A percentile compares a stretch with the other conserved stretches of the same genome.
Evolutionary conservation across 2,797 vertebrate species (phyloP).

Genomic region (Rhodeus uyekii): DNA sequence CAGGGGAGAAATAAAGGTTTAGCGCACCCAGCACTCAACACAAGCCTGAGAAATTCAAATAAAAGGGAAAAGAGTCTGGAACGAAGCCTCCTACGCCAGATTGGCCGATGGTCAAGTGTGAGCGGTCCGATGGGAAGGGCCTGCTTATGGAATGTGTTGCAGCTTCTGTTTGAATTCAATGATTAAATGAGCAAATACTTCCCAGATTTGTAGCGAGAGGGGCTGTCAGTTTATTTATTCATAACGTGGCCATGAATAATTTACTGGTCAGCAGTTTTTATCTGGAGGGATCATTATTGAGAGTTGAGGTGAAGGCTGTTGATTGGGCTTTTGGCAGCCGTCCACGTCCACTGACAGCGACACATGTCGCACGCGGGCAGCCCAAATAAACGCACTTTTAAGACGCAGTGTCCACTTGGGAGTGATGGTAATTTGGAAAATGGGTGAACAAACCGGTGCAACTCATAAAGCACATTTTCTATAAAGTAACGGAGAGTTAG

Average conservation of each 20-base stretch:
- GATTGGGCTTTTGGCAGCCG: slow-evolving; percentile 65
- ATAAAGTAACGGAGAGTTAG: neutral
- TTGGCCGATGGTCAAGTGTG: slow-evolving; percentile 72
- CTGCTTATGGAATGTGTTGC: slow-evolving; percentile 73
- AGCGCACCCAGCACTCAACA: slow-evolving; percentile 55
- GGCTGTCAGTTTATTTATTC: slow-evolving; percentile 78
- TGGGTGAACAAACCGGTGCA: neutral
- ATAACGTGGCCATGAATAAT: slow-evolving; percentile 75
- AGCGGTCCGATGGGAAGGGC: slow-evolving; percentile 64
- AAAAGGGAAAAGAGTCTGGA: slow-evolving; percentile 60
- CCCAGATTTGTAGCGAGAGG: slow-evolving; percentile 71
- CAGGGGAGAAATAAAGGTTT: slow-evolving; percentile 54
- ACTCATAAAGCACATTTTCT: neutral
- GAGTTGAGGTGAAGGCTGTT: slow-evolving; percentile 67
- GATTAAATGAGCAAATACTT: slow-evolving; percentile 77
- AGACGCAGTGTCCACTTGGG: neutral
- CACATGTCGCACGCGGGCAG: slow-evolving; percentile 49
- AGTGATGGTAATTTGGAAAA: neutral
- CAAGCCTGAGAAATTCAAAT: slow-evolving; percentile 63
- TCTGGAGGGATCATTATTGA: slow-evolving; percentile 68
- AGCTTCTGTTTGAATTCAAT: slow-evolving; percentile 76
- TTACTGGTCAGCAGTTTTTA: slow-evolving; percentile 75
- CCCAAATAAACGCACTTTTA: neutral
- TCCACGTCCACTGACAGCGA: slow-evolving; percentile 62
- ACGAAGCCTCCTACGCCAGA: slow-evolving; percentile 61